Evolutionary conservation across 2,888 invertebrate species (phyloP).

Genomic region (Drosophila colorata): DNA sequence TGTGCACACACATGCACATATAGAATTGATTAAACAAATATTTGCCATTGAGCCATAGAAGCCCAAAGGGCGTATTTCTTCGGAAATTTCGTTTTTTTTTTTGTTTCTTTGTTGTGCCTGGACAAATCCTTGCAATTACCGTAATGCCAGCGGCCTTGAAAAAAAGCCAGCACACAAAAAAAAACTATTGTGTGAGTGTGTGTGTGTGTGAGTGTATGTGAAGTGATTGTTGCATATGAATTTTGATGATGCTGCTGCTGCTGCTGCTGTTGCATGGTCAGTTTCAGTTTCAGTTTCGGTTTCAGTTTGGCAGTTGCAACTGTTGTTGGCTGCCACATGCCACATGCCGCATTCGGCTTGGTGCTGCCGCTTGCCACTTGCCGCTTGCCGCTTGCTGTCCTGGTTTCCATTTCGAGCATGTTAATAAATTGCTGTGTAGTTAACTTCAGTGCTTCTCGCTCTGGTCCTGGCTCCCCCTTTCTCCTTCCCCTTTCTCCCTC

Average conservation of each 20-base stretch:
- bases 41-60: constrained; percentile 62
- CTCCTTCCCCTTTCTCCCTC: not conserved
- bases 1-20: constrained; percentile 30
- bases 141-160: constrained; percentile 75
- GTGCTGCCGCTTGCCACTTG: constrained; percentile 3
- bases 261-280: constrained; percentile 5
- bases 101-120: constrained; percentile 18
- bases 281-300: constrained; percentile 12
- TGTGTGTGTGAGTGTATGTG: constrained; percentile 6
- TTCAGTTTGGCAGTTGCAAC: constrained; percentile 22
- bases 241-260: constrained; percentile 40
- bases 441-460: constrained; percentile 47
- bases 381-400: constrained; percentile 19
- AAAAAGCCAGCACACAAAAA: not conserved
- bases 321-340: constrained; percentile 20
- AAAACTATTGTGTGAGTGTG: not conserved
- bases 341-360: constrained; percentile 17
- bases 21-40: constrained; percentile 77
- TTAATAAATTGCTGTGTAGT: constrained; percentile 66
- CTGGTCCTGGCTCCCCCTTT: not conserved
- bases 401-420: constrained; percentile 49
- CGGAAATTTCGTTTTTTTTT: not conserved
- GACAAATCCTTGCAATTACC: constrained; percentile 73
- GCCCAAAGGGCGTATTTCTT: constrained; percentile 33
- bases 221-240: constrained; percentile 47